Evolutionary conservation across 2,888 invertebrate species (phyloP), one percentile per base, ranked within the genome.

Genomic region (Meiosimyza platycephala): DNA sequence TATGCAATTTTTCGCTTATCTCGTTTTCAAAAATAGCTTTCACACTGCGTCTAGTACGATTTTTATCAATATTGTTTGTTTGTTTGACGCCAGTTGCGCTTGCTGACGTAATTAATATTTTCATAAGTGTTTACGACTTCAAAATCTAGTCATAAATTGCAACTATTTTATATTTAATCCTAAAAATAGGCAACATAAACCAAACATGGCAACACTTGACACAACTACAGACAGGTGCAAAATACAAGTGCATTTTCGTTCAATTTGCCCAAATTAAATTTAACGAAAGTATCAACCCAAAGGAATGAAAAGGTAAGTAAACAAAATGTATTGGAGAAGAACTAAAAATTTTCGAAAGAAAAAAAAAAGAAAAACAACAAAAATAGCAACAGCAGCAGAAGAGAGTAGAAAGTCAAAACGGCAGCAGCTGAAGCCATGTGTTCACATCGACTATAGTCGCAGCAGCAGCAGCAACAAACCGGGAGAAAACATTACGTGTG

Each of bases 351-450:
- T 28, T 28, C 28, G 22, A 22, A 22, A n/a, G n/a, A 22, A 67
- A 33, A 33, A 18, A 68, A 28, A 11, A 16, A 16, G 28, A 65
- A 28, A 65, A 65, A 28, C 55, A 68, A 22, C 48, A 18, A n/a
- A n/a, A 57, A 68, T 16, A 68, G 48, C 47, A 57, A 57, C n/a
- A 9, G 13, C 16, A 64, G 13, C 16, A 18, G 12, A 47, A 16
- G 51, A 64, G 51, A 64, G 64, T 22, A 18, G 33, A 6, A 40
- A 67, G 40, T 3, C 57, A 22, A 47, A 69, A 22, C 48, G 15
- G 28, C 28, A 54, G 28, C 11, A 60, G 50, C 64, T 22, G 15
- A 22, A 64, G 51, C 64, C 64, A 64, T 64, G 50, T 51, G 64
- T 40, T 64, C 47, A 47, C 40, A 7, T 40, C 40, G 40, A 40